Base-by-base conservation (phyloP, 1,140 invertebrate species). In the Hyles vespertilio region DNA sequence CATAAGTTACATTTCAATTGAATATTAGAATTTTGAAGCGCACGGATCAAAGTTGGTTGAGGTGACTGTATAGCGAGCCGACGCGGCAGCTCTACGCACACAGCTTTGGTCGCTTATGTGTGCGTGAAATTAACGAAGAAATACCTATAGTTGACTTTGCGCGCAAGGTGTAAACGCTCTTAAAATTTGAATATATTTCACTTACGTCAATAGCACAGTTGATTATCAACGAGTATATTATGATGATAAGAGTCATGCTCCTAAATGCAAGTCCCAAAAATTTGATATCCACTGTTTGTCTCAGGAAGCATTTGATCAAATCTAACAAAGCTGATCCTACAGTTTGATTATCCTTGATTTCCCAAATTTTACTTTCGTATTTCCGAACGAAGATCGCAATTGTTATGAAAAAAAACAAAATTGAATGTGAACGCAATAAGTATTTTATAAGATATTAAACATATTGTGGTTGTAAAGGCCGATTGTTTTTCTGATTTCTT, bases 121-220 rank as follows among this genome's bases (percentile, higher is more conserved):
- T n/a, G n/a, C n/a, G n/a, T n/a, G n/a, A n/a, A n/a, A n/a, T n/a
- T n/a, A n/a, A n/a, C n/a, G n/a, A n/a, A n/a, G n/a, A n/a, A n/a
- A n/a, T n/a, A n/a, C n/a, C n/a, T n/a, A n/a, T n/a, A n/a, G n/a
- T n/a, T n/a, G n/a, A n/a, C n/a, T n/a, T n/a, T n/a, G n/a, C n/a
- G n/a, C n/a, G n/a, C n/a, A n/a, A n/a, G n/a, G n/a, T n/a, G n/a
- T n/a, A n/a, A n/a, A n/a, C n/a, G n/a, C n/a, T n/a, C n/a, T n/a
- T n/a, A 22, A 22, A 22, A 22, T 22, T 22, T 22, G 46, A 63
- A 45, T 55, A 55, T 48, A 46, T 54, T 9, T 49, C 64, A 85
- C 86, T 81, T 81, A 89, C 86, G 61, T 89, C 86, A 61, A 89
- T 80, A 56, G 76, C 78, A 33, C 79, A 85, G 48, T 89, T 71